Percentiles rank a stretch among this genome's conserved stretches.
Conservation (phyloP, 1,140 invertebrate genomes). For the Micrasema minimum region DNA sequence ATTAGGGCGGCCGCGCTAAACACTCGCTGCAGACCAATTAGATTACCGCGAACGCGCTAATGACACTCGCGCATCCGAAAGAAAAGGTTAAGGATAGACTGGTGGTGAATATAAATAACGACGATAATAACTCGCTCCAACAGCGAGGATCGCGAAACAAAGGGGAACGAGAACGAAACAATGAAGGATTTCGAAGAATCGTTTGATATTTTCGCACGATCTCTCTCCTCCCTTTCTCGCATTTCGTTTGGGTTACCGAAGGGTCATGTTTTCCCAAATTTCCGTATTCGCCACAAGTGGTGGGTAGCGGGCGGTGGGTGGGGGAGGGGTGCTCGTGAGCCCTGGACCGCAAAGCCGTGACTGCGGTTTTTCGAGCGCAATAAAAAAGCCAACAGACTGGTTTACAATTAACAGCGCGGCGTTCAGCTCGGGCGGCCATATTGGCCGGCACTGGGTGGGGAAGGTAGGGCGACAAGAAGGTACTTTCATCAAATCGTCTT, state of each 20-base stretch:
- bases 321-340: neutral
- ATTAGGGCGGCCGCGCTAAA: neutral
- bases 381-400: constrained; percentile 31
- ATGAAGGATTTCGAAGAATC: too few relatives aligned
- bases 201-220: neutral
- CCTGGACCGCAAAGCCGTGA: constrained; percentile 16
- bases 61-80: neutral
- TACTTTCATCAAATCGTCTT: too few relatives aligned
- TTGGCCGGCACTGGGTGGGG: neutral
- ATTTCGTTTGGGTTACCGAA: too few relatives aligned
- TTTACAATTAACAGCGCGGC: constrained; percentile 25
- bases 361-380: constrained; percentile 30
- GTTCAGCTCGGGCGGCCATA: constrained; percentile 3
- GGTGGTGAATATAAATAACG: too few relatives aligned
- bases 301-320: neutral
- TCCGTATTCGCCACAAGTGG: neutral
- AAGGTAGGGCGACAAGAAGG: neutral
- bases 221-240: neutral
- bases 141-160: too few relatives aligned
- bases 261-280: too few relatives aligned
- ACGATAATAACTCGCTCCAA: too few relatives aligned
- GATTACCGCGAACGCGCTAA: constrained; percentile 22
- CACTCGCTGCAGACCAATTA: neutral
- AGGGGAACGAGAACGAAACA: too few relatives aligned
- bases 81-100: neutral